Percentiles rank a stretch among this genome's conserved stretches.
These are phyloP conservation scores for Tragelaphus oryx DNA, from an alignment of 2,797 vertebrate genomes.

Conservation along the genomic window DNA sequence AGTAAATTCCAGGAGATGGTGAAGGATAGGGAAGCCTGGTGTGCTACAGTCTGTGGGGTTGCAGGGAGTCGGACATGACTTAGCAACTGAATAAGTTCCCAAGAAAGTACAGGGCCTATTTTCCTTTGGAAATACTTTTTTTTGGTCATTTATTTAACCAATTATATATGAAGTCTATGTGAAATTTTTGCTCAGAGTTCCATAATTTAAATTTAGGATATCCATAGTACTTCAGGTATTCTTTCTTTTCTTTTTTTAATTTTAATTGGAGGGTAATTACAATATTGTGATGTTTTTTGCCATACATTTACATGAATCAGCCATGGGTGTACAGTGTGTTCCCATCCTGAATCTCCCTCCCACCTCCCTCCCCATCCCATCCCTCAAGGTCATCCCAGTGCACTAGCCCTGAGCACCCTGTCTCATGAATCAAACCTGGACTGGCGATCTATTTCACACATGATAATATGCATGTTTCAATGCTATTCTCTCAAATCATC, in stretches of 20 bases:
- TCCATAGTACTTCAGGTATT: neutral
- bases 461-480: neutral
- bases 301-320: neutral
- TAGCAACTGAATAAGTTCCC: neutral
- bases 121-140: slow-evolving; percentile 6
- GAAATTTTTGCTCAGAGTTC: neutral
- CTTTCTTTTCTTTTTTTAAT: neutral
- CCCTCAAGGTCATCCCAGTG: neutral
- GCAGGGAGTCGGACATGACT: neutral
- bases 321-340: neutral
- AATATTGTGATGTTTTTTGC: neutral
- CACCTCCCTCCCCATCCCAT: neutral
- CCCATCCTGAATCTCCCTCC: neutral
- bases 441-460: neutral
- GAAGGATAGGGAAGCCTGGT: no score
- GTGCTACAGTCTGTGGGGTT: neutral
- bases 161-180: neutral
- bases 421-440: neutral
- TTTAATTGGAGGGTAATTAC: no score
- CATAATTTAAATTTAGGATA: slow-evolving; percentile 18
- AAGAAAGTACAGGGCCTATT: neutral
- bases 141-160: neutral
- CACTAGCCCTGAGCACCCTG: neutral
- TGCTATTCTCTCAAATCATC: neutral
- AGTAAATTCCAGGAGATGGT: no score